Base-by-base conservation (phyloP, 2,797 vertebrate species). In the Chaenodraco wilsoni region DNA sequence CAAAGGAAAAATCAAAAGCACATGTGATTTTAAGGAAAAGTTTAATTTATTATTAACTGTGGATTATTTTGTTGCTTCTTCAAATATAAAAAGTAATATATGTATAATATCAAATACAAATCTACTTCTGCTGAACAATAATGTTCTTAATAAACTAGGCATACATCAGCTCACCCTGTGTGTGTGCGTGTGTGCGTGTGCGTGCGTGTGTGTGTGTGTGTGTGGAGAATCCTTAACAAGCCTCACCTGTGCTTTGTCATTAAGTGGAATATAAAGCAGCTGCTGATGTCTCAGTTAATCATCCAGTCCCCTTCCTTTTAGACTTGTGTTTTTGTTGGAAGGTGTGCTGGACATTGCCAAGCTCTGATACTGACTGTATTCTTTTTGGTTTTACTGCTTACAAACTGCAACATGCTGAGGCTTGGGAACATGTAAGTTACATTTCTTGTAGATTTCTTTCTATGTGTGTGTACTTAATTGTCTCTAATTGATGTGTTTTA, bases 381-480 rank as follows among this genome's bases (percentile, higher is more conserved):
- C 51, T 60, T 74, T 17, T 55, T 51, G 69, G 61, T 61, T 78
- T 59, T 50, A 5, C 78, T 75, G 0, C 54, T 60, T 51, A 62
- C 40, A 19, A 52, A 65, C 57, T 86, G 72, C 58, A 79, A 52
- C 43, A 93, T 92, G 92, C 2, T 14, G 81, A 27, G 5, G n/a
- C 50, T 74, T 78, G 40, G 19, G 19, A 74, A 64, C 65, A 55
- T 85, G 94, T 94, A 71, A 78, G 89, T 91, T 21, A 0, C 14
- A 17, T 5, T 33, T 0, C 2, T n/a, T 21, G 4, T 63, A 17
- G 2, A 0, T 4, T 2, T 1, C 3, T 10, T 19, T 0, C 1
- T 19, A 19, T 19, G 2, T 19, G 2, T 11, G 1, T 11, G 0
- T 4, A 2, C 9, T 43, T 40, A 13, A 5, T 2, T 16, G 2